Conservation (phyloP, 1,140 invertebrate genomes). For the Harpegnathos saltator region DNA sequence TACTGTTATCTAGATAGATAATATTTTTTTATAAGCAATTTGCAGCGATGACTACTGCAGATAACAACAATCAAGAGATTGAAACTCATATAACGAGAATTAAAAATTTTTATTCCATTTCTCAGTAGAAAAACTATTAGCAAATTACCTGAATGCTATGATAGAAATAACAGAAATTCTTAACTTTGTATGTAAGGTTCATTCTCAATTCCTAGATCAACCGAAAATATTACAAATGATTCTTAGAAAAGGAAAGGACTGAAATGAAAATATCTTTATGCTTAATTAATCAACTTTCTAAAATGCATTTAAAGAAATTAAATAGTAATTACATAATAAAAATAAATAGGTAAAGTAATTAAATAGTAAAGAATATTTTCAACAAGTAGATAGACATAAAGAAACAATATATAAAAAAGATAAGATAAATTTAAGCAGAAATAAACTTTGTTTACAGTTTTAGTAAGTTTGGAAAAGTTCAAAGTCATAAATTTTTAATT, state of each 20-base stretch:
- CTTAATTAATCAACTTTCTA: conserved; percentile 27
- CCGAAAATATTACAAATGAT: conserved; percentile 81
- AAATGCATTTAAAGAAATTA: no score
- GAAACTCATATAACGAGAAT: no score
- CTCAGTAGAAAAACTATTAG: conserved; percentile 81
- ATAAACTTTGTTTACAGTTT: conserved; percentile 38
- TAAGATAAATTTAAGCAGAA: conserved; percentile 72
- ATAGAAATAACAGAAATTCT: conserved; percentile 76
- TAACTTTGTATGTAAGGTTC: conserved; percentile 77
- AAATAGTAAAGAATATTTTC: no score
- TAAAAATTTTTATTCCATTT: background rate
- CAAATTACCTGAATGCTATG: conserved; percentile 69
- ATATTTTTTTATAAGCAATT: background rate
- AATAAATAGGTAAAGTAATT: no score
- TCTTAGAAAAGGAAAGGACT: conserved; percentile 76
- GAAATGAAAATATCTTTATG: conserved; percentile 30
- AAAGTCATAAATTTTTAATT: conserved; percentile 5
- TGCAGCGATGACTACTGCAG: conserved; percentile 28
- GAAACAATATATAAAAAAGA: conserved; percentile 60
- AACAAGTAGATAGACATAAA: conserved; percentile 74
- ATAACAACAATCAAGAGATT: background rate
- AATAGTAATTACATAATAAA: no score
- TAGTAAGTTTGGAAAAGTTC: background rate
- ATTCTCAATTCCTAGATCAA: conserved; percentile 77
- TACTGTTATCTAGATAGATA: background rate